Conservation (phyloP, 30 jellyfish, hydroid and myxozoan genomes). For the Cassiopea xamachana region DNA sequence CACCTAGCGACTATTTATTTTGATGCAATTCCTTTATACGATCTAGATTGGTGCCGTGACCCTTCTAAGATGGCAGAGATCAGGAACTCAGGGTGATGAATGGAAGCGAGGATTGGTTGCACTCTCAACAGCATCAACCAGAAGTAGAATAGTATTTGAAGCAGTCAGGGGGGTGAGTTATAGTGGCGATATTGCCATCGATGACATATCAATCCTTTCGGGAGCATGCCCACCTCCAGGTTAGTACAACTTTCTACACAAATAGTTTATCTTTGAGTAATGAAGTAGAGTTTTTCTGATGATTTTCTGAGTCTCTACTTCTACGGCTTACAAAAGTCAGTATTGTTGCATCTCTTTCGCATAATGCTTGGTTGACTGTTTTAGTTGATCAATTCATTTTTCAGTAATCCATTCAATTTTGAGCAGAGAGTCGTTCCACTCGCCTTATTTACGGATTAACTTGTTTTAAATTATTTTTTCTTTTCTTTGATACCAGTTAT, state of each 20-base stretch:
- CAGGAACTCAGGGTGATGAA: slow-evolving; percentile 95
- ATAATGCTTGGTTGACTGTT: no score
- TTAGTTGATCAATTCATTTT: no score
- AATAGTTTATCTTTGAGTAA: not conserved
- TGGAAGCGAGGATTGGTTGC: slow-evolving; percentile 93
- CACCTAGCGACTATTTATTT: no score
- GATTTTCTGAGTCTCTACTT: no score
- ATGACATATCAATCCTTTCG: slow-evolving; percentile 76
- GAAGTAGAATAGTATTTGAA: slow-evolving; percentile 73
- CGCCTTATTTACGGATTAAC: no score
- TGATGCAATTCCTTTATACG: not conserved
- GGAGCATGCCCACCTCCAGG: slow-evolving; percentile 90
- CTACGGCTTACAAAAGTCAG: no score
- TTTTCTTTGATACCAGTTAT: no score
- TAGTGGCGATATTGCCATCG: slow-evolving; percentile 94
- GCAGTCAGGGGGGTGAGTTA: slow-evolving; percentile 89
- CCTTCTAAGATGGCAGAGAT: slow-evolving; percentile 77
- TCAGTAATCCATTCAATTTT: no score
- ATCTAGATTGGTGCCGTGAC: slow-evolving; percentile 56
- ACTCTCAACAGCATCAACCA: slow-evolving; percentile 49
- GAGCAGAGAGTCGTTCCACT: no score
- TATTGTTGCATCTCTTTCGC: no score
- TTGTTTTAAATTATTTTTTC: no score
- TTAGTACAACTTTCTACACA: not conserved
- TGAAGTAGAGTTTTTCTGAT: no score